phyloP scores from a whole-genome alignment of 2,888 invertebrate species.

The Catotricha subobsoleta region DNA sequence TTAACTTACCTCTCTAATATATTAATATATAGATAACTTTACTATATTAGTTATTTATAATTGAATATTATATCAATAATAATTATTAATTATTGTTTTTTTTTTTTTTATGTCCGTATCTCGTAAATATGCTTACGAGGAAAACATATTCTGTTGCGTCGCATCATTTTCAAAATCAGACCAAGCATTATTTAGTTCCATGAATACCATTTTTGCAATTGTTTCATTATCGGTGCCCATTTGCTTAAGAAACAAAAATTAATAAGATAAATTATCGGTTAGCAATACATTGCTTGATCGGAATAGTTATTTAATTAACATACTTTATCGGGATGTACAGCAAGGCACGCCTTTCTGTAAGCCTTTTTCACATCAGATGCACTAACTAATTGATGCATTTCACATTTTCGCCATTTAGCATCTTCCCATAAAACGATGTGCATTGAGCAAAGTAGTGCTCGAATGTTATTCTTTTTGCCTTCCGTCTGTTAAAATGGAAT shows the following conservation, averaged over 20 bases:
- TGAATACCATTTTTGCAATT: conserved; percentile 90
- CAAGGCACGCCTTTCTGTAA: conserved; percentile 87
- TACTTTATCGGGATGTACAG: conserved; percentile 98
- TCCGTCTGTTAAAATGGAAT: conserved; percentile 44
- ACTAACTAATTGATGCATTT: conserved; percentile 87
- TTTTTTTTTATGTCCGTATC: neutral
- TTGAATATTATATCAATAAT: no score
- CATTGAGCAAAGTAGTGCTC: conserved; percentile 85
- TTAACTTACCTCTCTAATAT: no score
- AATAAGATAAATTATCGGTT: neutral
- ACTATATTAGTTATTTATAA: no score
- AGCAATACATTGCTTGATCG: neutral
- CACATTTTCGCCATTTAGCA: conserved; percentile 79
- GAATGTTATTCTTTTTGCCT: conserved; percentile 91
- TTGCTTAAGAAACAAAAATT: conserved; percentile 41
- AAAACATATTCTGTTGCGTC: conserved; percentile 58
- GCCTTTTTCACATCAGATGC: conserved; percentile 88
- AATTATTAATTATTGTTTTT: no score
- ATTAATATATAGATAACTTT: no score
- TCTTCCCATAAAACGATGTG: conserved; percentile 88
- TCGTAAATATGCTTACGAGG: conserved; percentile 7
- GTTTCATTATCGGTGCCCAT: conserved; percentile 81
- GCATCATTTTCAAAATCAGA: conserved; percentile 84
- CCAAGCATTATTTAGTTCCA: conserved; percentile 99
- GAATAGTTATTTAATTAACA: conserved; percentile 14